Conservation (phyloP, 2,888 invertebrate species). For the Drosophila neonasuta region DNA sequence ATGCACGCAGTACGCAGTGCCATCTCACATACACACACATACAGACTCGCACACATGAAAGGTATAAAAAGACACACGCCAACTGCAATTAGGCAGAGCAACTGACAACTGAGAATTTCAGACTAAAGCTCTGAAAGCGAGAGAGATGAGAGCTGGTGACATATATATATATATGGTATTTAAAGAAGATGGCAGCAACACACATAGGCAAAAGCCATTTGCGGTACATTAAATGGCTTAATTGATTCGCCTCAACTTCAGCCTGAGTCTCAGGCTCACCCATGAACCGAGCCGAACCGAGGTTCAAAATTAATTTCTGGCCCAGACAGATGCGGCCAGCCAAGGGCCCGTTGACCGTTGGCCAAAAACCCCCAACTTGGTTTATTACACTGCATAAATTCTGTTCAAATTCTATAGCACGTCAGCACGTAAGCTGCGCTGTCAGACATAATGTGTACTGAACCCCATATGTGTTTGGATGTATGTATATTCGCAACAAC, state of each 20-base stretch:
- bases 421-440: conserved; percentile 58
- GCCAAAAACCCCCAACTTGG: conserved; percentile 19
- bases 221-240: conserved; percentile 52
- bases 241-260: conserved; percentile 54
- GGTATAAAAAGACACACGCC: conserved; percentile 34
- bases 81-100: conserved; percentile 58
- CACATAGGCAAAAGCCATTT: conserved; percentile 14
- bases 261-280: neutral
- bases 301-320: conserved; percentile 51
- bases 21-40: neutral
- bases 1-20: conserved; percentile 43
- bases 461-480: conserved; percentile 1
- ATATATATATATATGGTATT: conserved; percentile 7
- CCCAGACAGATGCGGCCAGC: conserved; percentile 31
- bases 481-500: conserved; percentile 32
- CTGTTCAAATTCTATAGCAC: conserved; percentile 62
- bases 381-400: conserved; percentile 67
- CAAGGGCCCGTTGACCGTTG: conserved; percentile 5
- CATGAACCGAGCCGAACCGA: neutral
- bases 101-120: neutral
- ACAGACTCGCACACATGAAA: conserved; percentile 24
- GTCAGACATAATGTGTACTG: conserved; percentile 45
- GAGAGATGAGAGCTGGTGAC: conserved; percentile 2
- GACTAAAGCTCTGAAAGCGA: no score
- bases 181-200: neutral